A percentile compares a stretch with the other conserved stretches of the same genome.
Evolutionary conservation across 2,113 vertebrate species (phyloP).

Genomic region (Nannobrachium achirus): DNA sequence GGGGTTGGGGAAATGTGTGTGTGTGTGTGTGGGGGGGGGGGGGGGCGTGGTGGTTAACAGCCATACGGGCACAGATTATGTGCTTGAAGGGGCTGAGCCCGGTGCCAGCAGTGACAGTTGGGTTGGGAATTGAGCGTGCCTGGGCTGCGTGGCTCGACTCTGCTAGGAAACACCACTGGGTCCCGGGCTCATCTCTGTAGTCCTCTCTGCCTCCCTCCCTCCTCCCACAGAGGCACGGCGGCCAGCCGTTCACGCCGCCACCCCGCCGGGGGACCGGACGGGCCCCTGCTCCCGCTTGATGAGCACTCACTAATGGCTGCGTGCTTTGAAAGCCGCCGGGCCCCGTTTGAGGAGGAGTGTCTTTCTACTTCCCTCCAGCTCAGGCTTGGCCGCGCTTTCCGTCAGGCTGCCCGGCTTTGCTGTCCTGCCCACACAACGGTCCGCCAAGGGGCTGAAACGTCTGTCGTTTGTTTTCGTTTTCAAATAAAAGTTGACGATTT

Average conservation of each 20-base stretch:
- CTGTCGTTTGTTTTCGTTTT: slow-evolving; percentile 81
- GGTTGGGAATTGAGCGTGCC: slow-evolving; percentile 81
- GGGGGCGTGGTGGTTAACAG: slow-evolving; percentile 75
- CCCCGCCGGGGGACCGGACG: slow-evolving; percentile 64
- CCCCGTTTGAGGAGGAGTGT: slow-evolving; percentile 76
- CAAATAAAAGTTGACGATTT: slow-evolving; percentile 79
- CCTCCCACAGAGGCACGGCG: slow-evolving; percentile 64
- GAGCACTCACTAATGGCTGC: slow-evolving; percentile 76
- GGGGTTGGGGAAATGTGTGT: neutral
- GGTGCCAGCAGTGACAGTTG: slow-evolving; percentile 85
- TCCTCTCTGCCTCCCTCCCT: slow-evolving; percentile 48
- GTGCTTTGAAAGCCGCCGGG: slow-evolving; percentile 75
- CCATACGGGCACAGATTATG: slow-evolving; percentile 82
- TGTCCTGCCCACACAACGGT: slow-evolving; percentile 72
- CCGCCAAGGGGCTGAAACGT: slow-evolving; percentile 77
- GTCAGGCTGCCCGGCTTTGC: slow-evolving; percentile 77
- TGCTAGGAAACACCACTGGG: slow-evolving; percentile 78
- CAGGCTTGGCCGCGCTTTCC: slow-evolving; percentile 76
- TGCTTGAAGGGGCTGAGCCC: slow-evolving; percentile 79
- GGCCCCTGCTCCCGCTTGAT: slow-evolving; percentile 69
- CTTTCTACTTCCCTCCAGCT: slow-evolving; percentile 82
- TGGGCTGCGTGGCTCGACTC: slow-evolving; percentile 71
- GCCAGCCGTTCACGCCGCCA: slow-evolving; percentile 59
- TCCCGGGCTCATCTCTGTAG: slow-evolving; percentile 68
- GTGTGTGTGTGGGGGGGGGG: neutral